Evolutionary conservation across 2,888 invertebrate species (phyloP).

Genomic region (Noctua janthe): DNA sequence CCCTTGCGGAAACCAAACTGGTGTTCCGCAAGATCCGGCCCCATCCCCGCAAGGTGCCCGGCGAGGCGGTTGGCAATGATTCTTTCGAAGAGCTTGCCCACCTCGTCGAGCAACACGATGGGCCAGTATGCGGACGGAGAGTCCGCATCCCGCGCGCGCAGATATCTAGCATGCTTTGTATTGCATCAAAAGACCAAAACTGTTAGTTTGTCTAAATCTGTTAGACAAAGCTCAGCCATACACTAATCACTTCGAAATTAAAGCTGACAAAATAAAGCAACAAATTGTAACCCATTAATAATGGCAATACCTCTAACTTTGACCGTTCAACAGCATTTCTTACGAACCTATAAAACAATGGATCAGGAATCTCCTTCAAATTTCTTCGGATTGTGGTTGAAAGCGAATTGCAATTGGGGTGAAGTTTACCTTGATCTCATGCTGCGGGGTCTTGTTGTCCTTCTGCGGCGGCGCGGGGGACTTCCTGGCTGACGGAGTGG

Average conservation of each 20-base stretch:
- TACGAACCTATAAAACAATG: background rate
- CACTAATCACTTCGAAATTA: background rate
- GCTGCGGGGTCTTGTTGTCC: constrained; percentile 76
- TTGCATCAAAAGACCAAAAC: background rate
- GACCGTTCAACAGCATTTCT: background rate
- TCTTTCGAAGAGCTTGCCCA: no score
- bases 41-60: no score
- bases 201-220: background rate
- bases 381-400: background rate
- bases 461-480: constrained; percentile 73
- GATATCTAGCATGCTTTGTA: background rate
- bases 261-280: background rate
- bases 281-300: background rate
- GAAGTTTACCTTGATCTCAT: constrained; percentile 83
- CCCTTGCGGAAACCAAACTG: no score
- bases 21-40: no score
- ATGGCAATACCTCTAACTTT: background rate
- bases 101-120: no score
- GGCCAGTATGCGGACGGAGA: no score
- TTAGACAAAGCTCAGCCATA: background rate
- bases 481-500: constrained; percentile 76
- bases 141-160: no score
- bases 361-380: background rate
- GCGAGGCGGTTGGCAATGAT: no score
- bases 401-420: background rate